These are phyloP conservation scores for Brachyistius frenatus DNA, from an alignment of 2,113 vertebrate species.

Conservation along the genomic window DNA sequence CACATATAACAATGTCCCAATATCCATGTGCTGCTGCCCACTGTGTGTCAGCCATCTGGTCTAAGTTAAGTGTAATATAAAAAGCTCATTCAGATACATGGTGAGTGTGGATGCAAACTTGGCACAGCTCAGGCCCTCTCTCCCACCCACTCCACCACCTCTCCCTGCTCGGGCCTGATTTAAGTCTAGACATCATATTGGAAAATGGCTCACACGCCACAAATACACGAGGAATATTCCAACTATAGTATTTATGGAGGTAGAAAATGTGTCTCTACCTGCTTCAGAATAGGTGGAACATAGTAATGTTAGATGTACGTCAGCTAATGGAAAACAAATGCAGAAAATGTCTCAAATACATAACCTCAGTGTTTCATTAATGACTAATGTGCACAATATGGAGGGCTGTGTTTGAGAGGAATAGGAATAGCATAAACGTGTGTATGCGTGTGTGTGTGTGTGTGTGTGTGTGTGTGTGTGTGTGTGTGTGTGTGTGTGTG, in stretches of 20 bases:
- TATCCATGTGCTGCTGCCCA: constrained; percentile 71
- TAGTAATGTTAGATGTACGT: constrained; percentile 59
- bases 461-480: too few species aligned
- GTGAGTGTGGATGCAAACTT: constrained; percentile 87
- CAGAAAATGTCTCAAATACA: constrained; percentile 63
- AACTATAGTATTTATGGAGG: constrained; percentile 74
- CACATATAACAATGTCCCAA: constrained; percentile 65
- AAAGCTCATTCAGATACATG: constrained; percentile 88
- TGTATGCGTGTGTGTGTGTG: too few species aligned
- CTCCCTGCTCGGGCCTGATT: constrained; percentile 80
- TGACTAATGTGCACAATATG: constrained; percentile 83
- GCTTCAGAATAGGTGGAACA: constrained; percentile 62
- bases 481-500: too few species aligned
- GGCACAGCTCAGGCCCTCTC: constrained; percentile 71
- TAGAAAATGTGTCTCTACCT: constrained; percentile 71
- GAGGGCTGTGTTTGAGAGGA: constrained; percentile 57
- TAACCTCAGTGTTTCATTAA: constrained; percentile 83
- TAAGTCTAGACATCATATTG: constrained; percentile 91
- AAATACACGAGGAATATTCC: constrained; percentile 77
- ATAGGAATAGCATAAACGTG: constrained; percentile 10
- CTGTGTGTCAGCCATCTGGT: constrained; percentile 86
- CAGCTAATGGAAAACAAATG: constrained; percentile 84
- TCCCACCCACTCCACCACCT: constrained; percentile 61
- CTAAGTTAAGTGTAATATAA: constrained; percentile 88
- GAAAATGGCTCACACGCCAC: constrained; percentile 83